Evolutionary conservation across 23 tunicate genomes (phyloP).

Genomic region (Styela plicata): DNA sequence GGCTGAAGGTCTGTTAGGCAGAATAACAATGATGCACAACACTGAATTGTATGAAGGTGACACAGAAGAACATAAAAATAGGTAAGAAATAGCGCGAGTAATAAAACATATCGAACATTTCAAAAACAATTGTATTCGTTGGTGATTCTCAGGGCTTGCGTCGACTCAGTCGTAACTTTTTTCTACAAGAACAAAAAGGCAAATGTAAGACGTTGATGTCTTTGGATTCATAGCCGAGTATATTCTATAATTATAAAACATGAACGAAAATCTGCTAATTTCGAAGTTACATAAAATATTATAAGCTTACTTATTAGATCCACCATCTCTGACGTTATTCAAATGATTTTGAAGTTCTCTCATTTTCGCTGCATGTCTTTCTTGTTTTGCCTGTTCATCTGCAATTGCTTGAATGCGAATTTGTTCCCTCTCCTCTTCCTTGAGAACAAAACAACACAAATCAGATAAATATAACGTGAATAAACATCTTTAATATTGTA

Average conservation of each 20-base stretch:
- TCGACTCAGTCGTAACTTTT: neutral
- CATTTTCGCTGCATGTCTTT: slow-evolving; percentile 62
- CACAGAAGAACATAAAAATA: no score
- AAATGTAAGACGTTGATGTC: no score
- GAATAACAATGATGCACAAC: neutral
- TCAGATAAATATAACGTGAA: no score
- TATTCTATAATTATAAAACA: no score
- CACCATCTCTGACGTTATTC: slow-evolving; percentile 43
- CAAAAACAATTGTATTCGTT: no score
- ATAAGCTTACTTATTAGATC: neutral
- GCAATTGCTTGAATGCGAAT: slow-evolving; percentile 28
- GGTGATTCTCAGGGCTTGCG: neutral
- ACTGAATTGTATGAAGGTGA: neutral
- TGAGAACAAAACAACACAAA: neutral
- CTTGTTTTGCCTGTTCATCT: slow-evolving; percentile 43
- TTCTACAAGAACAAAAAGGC: neutral
- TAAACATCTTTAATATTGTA: no score
- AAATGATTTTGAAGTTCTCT: slow-evolving; percentile 67
- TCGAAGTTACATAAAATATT: no score
- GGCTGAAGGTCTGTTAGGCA: neutral
- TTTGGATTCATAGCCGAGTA: no score
- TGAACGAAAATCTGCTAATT: no score
- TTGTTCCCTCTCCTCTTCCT: slow-evolving; percentile 59
- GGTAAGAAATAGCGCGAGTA: no score
- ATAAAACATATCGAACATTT: no score